Percentiles rank a stretch among this genome's conserved stretches.
These are phyloP conservation scores for Gymnobelideus leadbeateri DNA, from an alignment of 2,113 vertebrate genomes.

Conservation along the genomic window DNA sequence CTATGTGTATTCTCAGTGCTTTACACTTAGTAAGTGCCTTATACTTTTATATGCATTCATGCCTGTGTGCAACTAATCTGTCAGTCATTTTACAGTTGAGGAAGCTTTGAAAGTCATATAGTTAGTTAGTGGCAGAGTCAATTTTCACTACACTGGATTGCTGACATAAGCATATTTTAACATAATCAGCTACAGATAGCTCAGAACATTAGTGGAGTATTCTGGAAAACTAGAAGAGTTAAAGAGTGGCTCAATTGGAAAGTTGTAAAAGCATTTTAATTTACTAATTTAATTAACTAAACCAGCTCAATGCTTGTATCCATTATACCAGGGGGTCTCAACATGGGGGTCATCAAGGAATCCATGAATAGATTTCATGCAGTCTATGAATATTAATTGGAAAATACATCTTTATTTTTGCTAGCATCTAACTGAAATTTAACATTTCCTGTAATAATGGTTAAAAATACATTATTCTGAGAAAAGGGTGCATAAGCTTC, in stretches of 20 bases:
- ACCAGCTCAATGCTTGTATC: neutral
- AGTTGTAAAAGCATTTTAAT: neutral
- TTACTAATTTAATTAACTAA: neutral
- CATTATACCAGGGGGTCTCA: neutral
- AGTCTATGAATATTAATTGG: neutral
- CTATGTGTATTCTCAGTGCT: neutral
- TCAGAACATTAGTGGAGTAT: neutral
- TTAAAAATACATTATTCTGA: neutral
- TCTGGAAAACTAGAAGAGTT: neutral
- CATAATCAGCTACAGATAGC: neutral
- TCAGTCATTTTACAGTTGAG: neutral
- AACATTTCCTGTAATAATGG: neutral
- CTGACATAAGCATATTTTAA: neutral
- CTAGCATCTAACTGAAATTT: neutral
- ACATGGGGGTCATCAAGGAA: neutral
- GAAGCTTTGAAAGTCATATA: neutral
- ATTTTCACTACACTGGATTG: neutral
- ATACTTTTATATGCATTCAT: neutral
- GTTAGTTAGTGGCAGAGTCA: neutral
- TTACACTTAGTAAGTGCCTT: neutral
- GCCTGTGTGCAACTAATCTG: neutral
- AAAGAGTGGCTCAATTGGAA: neutral
- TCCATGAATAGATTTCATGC: neutral
- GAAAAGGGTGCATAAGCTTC: neutral
- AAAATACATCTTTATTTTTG: neutral